phyloP scores from a whole-genome alignment of 2,113 vertebrate species.

The Melanostigma gelatinosum region DNA sequence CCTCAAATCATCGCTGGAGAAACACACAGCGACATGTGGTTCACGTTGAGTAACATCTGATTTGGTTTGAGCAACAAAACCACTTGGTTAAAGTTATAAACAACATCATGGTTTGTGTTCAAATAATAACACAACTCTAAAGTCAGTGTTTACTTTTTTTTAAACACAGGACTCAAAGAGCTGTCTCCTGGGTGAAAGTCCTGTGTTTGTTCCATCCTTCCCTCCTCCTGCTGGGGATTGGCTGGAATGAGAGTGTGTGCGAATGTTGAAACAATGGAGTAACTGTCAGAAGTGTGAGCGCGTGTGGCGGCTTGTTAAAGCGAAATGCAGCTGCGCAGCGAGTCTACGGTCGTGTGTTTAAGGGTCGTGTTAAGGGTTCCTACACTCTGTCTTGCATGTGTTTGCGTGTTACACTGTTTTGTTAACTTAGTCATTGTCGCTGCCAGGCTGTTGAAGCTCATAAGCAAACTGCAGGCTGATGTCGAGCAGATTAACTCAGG shows the following conservation, averaged over 20 bases:
- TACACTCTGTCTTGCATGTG: not conserved
- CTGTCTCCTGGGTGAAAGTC: not conserved
- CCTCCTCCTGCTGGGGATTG: not conserved
- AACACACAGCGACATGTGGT: too few species aligned
- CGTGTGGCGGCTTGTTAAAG: not conserved
- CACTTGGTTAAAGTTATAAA: too few species aligned
- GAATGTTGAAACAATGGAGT: not conserved
- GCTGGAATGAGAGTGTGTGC: not conserved
- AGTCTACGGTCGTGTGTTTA: not conserved
- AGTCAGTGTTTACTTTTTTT: not conserved
- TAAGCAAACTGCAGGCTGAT: slow-evolving; percentile 38
- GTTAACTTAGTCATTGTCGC: not conserved
- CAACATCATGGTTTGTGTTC: too few species aligned
- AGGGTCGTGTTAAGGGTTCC: not conserved
- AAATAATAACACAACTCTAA: too few species aligned
- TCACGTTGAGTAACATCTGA: not conserved
- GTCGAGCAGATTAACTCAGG: slow-evolving; percentile 35
- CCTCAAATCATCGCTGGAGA: too few species aligned
- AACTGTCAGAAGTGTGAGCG: not conserved
- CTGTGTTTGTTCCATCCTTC: not conserved
- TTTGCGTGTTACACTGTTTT: slow-evolving; percentile 7
- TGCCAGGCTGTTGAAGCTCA: slow-evolving; percentile 35
- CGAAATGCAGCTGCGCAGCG: not conserved
- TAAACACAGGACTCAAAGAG: not conserved
- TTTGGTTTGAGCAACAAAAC: too few species aligned